Percentiles rank a stretch among this genome's conserved stretches.
These are phyloP conservation scores for Pogoniulus pusillus DNA, from an alignment of 2,797 vertebrate species.

Conservation along the genomic window DNA sequence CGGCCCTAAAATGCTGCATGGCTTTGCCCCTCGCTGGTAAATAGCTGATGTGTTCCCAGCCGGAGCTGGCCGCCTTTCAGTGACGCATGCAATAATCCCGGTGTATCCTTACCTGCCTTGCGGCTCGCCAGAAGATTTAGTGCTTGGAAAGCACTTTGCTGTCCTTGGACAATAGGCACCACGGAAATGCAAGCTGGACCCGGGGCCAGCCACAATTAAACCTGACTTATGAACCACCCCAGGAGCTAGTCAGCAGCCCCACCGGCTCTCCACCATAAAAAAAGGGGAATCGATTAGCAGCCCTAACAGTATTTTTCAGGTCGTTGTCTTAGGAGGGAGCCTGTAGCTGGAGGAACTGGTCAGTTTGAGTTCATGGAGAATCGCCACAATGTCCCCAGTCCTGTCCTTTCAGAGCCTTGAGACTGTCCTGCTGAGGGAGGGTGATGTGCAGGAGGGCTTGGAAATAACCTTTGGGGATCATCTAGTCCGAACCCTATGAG, in stretches of 20 bases:
- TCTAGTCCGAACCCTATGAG: neutral
- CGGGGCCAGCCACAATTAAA: constrained; percentile 26
- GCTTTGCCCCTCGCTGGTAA: constrained; percentile 41
- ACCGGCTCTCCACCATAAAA: neutral
- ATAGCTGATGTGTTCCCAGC: constrained; percentile 59
- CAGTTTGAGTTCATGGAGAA: neutral
- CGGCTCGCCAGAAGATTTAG: constrained; percentile 43
- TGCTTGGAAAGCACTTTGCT: constrained; percentile 62
- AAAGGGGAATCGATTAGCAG: neutral
- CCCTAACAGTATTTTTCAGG: neutral
- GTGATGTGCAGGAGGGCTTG: neutral
- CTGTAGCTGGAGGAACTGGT: neutral
- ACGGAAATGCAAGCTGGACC: constrained; percentile 30
- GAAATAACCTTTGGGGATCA: too few species aligned
- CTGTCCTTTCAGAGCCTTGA: constrained; percentile 21
- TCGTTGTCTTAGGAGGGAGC: neutral
- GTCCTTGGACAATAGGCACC: constrained; percentile 62
- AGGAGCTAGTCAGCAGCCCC: constrained; percentile 11
- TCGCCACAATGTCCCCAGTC: neutral
- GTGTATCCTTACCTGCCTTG: constrained; percentile 59
- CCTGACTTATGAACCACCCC: neutral
- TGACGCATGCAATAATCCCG: constrained; percentile 48
- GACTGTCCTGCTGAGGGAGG: neutral
- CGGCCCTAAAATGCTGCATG: constrained; percentile 41
- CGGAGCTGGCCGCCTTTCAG: constrained; percentile 48